phyloP scores from a whole-genome alignment of 53 echinoderm and acorn worm genomes.

The Mesocentrotus franciscanus region DNA sequence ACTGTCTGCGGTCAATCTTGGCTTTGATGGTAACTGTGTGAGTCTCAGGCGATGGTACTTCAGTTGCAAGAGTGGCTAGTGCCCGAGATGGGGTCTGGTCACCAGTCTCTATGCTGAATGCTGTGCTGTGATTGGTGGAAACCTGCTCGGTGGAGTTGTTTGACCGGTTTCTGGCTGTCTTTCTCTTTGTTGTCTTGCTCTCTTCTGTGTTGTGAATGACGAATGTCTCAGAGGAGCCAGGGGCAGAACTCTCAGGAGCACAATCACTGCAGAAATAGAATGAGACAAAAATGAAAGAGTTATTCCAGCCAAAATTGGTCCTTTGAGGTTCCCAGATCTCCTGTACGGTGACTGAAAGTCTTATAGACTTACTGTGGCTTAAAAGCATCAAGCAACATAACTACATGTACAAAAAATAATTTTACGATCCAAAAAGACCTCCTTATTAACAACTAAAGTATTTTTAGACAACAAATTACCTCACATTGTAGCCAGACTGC shows the following conservation, averaged over 20 bases:
- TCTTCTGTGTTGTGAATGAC: constrained; percentile 27
- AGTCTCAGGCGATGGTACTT: background rate
- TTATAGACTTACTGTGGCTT: too few relatives aligned
- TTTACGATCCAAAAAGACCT: too few relatives aligned
- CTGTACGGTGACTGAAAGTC: background rate
- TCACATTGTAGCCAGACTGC: background rate
- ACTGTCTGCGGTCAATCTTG: background rate
- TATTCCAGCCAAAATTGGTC: too few relatives aligned
- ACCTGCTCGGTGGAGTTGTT: background rate
- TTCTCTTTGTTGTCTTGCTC: background rate
- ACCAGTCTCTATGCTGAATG: constrained; percentile 55
- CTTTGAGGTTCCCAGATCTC: background rate
- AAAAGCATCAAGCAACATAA: too few relatives aligned
- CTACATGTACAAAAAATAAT: too few relatives aligned
- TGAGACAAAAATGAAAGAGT: background rate
- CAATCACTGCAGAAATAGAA: background rate
- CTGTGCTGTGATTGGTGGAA: constrained; percentile 29
- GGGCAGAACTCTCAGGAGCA: background rate
- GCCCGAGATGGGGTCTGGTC: background rate
- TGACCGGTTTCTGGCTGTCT: constrained; percentile 30
- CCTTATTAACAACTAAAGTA: too few relatives aligned
- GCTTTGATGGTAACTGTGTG: constrained; percentile 26
- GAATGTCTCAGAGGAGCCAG: constrained; percentile 10
- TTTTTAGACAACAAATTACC: background rate
- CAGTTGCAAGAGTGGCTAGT: background rate